These are phyloP conservation scores for Knipowitschia caucasica DNA, from an alignment of 2,797 vertebrate species.

Conservation along the genomic window DNA sequence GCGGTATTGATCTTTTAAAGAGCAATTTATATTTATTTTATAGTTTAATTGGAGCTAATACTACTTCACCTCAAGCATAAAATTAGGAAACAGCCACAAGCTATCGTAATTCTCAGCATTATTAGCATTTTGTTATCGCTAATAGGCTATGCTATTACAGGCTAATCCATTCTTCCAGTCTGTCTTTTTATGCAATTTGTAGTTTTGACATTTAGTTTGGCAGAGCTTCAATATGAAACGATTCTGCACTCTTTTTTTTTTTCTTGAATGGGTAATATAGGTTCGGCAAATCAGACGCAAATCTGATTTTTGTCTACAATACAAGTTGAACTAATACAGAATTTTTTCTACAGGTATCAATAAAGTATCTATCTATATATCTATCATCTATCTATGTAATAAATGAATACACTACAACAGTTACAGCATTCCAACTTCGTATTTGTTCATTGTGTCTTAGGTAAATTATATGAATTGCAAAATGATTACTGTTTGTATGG, in stretches of 20 bases:
- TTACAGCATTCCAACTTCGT: too few relatives aligned
- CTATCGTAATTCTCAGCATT: not conserved
- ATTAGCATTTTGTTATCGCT: conserved; percentile 1
- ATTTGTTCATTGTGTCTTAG: too few relatives aligned
- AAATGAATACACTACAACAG: too few relatives aligned
- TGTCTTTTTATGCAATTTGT: conserved; percentile 3
- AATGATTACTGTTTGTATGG: too few relatives aligned
- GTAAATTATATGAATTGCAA: too few relatives aligned
- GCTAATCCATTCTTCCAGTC: not conserved
- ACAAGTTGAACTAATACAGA: too few relatives aligned
- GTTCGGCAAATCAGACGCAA: not conserved
- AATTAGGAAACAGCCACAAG: conserved; percentile 8
- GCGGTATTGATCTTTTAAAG: conserved; percentile 4
- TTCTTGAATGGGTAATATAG: not conserved
- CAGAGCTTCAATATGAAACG: not conserved
- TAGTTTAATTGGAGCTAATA: conserved; percentile 5
- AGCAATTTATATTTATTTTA: conserved; percentile 8
- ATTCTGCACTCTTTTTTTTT: not conserved
- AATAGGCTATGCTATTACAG: conserved; percentile 2
- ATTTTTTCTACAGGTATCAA: too few relatives aligned
- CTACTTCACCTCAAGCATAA: conserved; percentile 10
- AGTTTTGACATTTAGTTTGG: conserved; percentile 3
- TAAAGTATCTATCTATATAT: too few relatives aligned
- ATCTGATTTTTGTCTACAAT: too few relatives aligned
- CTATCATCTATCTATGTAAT: too few relatives aligned